Conservation (phyloP, 2,888 invertebrate species). For the Scrobipalpa atriplicella region DNA sequence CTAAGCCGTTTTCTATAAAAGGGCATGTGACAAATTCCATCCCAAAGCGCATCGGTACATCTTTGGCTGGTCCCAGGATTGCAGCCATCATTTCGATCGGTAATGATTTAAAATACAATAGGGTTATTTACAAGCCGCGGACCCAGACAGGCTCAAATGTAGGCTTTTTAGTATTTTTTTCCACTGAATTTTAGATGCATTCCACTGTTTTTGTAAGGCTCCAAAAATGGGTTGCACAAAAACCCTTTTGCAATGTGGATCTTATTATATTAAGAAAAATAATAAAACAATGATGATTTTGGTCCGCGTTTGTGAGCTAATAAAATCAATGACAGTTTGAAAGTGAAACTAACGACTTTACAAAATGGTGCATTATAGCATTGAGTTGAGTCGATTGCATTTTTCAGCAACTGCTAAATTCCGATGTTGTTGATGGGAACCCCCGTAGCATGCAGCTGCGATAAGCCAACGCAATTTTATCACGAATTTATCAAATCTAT, state of each 20-base stretch:
- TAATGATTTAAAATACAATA: constrained; percentile 35
- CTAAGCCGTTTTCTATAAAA: constrained; percentile 28
- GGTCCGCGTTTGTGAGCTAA: not conserved
- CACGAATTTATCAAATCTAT: too few species aligned
- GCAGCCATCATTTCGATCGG: constrained; percentile 21
- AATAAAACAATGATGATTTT: constrained; percentile 4
- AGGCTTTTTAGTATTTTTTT: constrained; percentile 24
- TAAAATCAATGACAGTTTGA: not conserved
- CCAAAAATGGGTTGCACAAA: constrained; percentile 19
- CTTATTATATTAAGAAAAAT: constrained; percentile 12
- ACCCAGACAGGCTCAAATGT: constrained; percentile 24
- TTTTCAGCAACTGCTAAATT: too few species aligned
- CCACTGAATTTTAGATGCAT: constrained; percentile 21
- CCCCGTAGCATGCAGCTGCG: too few species aligned
- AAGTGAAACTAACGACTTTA: not conserved
- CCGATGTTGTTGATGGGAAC: too few species aligned
- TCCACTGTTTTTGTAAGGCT: constrained; percentile 20
- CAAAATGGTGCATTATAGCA: not conserved
- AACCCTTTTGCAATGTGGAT: constrained; percentile 15
- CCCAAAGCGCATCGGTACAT: constrained; percentile 8
- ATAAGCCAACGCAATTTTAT: too few species aligned
- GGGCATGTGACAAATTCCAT: constrained; percentile 15
- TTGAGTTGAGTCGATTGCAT: too few species aligned
- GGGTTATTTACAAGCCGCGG: constrained; percentile 30
- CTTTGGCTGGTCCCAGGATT: constrained; percentile 16